Evolutionary conservation across 2,797 vertebrate genomes (phyloP).

Genomic region (Pseudochromis fuscus): DNA sequence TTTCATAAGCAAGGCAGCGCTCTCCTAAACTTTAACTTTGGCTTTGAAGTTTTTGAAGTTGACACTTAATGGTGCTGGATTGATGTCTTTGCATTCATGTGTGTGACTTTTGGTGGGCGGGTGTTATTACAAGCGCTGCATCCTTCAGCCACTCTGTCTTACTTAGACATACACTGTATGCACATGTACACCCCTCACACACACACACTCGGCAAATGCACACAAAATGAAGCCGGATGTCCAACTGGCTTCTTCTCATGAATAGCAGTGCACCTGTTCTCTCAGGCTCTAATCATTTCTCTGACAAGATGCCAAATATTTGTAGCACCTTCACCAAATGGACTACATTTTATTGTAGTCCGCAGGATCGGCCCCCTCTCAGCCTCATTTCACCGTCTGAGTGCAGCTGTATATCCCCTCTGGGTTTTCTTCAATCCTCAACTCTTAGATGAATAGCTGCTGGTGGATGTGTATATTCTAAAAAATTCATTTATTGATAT

Average conservation of each 20-base stretch:
- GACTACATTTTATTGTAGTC: not conserved
- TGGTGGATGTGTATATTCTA: too few species aligned
- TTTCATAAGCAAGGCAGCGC: constrained; percentile 51
- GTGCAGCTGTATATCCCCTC: not conserved
- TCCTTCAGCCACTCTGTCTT: constrained; percentile 12
- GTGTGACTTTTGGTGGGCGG: constrained; percentile 23
- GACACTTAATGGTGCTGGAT: constrained; percentile 36
- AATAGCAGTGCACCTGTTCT: constrained; percentile 60
- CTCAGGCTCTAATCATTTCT: constrained; percentile 36
- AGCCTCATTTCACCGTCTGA: not conserved
- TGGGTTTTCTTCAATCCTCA: not conserved
- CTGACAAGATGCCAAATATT: constrained; percentile 38
- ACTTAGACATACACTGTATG: not conserved
- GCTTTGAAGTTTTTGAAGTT: constrained; percentile 63
- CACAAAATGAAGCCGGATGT: constrained; percentile 11
- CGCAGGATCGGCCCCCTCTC: not conserved
- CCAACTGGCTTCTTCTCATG: constrained; percentile 59
- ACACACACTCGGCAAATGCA: constrained; percentile 19
- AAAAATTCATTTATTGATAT: too few species aligned
- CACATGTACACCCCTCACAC: not conserved
- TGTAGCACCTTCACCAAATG: not conserved
- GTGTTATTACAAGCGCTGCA: constrained; percentile 13
- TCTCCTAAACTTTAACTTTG: constrained; percentile 49
- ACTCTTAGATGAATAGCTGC: not conserved
- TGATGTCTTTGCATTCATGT: constrained; percentile 37